Percentiles rank a stretch among this genome's conserved stretches.
phyloP scores from a whole-genome alignment of 2,113 vertebrate species.

The Corapipo altera region DNA sequence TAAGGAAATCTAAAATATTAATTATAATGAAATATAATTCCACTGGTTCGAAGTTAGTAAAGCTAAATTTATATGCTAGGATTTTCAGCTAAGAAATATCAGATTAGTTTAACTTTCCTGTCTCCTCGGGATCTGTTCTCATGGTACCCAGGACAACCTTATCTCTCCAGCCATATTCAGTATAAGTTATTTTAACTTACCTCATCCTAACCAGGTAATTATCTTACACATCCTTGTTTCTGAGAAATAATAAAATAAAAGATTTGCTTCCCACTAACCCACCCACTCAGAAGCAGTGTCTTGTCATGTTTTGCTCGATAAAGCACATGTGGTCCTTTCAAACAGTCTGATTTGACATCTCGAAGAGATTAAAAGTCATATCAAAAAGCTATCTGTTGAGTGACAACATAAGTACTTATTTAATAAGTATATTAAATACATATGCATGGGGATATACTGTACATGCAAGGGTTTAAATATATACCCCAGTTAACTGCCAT shows the following conservation, averaged over 20 bases:
- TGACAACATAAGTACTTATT: constrained; percentile 53
- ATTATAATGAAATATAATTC: not conserved
- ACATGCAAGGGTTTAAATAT: constrained; percentile 62
- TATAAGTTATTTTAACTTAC: constrained; percentile 1
- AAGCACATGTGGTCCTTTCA: constrained; percentile 48
- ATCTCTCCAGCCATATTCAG: not conserved
- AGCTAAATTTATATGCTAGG: not conserved
- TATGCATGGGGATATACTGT: constrained; percentile 42
- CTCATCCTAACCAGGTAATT: constrained; percentile 42
- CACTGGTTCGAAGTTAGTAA: not conserved
- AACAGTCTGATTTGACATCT: constrained; percentile 32
- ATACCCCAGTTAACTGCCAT: constrained; percentile 73
- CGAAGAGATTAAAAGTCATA: not conserved
- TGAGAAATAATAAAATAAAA: constrained; percentile 50
- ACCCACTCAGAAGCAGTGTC: constrained; percentile 49
- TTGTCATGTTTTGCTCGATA: constrained; percentile 43
- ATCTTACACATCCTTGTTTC: constrained; percentile 16
- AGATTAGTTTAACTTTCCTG: not conserved
- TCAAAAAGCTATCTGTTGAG: constrained; percentile 43
- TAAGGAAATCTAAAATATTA: not conserved
- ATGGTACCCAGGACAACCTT: not conserved
- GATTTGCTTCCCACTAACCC: constrained; percentile 32
- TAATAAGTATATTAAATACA: constrained; percentile 36
- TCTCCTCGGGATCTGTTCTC: not conserved
- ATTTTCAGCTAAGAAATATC: not conserved